Percentiles rank a stretch among this genome's conserved stretches.
These are phyloP conservation scores for Sebastolobus alascanus DNA, from an alignment of 2,797 vertebrate genomes.

Conservation along the genomic window DNA sequence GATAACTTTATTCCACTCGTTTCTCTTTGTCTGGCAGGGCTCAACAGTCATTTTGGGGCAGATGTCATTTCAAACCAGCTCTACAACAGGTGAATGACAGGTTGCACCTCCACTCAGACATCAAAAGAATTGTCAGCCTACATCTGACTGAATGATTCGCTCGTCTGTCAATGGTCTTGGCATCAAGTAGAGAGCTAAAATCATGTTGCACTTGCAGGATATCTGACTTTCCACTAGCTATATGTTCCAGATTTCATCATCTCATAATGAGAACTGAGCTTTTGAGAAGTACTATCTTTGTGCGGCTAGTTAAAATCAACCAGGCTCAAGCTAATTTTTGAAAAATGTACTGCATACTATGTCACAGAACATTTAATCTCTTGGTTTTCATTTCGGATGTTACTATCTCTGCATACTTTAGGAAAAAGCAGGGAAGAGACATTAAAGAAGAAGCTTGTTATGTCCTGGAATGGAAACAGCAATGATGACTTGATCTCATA, in stretches of 20 bases:
- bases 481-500: not conserved
- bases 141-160: not conserved
- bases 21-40: slow-evolving; percentile 11
- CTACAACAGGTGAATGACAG: slow-evolving; percentile 18
- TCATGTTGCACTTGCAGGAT: not conserved
- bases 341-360: not conserved
- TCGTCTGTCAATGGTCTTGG: not conserved
- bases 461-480: not conserved
- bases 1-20: not conserved
- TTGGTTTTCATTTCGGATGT: not conserved
- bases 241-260: not conserved
- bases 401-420: not conserved
- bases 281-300: not conserved
- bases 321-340: not conserved
- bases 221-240: not conserved
- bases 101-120: not conserved
- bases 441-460: not conserved
- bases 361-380: not conserved
- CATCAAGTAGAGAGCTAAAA: not conserved
- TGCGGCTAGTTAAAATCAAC: not conserved
- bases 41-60: not conserved
- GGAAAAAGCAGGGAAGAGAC: not conserved
- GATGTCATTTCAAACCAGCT: slow-evolving; percentile 24
- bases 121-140: not conserved
- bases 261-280: not conserved